phyloP scores from a whole-genome alignment of 1,140 invertebrate genomes.

The Euglossa dilemma region DNA sequence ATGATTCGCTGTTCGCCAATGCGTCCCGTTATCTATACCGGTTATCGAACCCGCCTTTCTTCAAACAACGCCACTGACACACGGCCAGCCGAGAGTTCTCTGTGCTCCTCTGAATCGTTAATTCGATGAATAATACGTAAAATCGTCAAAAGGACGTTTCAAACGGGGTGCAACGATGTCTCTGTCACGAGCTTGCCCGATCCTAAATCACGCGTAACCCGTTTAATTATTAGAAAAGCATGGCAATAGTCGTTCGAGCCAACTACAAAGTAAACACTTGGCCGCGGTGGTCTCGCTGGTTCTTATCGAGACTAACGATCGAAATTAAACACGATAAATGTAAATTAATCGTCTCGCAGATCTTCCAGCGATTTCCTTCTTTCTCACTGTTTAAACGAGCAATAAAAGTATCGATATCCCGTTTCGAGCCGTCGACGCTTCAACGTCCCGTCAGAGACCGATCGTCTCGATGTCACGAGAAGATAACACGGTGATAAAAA shows the following conservation, averaged over 20 bases:
- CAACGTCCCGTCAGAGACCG: too few relatives aligned
- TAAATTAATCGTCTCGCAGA: neutral
- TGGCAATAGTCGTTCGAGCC: neutral
- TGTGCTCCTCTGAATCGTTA: neutral
- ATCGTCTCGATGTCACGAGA: too few relatives aligned
- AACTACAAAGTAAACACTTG: neutral
- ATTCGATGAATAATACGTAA: neutral
- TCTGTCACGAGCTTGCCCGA: neutral
- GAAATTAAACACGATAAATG: neutral
- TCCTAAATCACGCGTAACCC: slow-evolving; percentile 8
- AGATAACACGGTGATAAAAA: too few relatives aligned
- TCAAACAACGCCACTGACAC: slow-evolving; percentile 13
- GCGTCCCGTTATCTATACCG: neutral
- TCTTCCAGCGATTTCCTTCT: too few relatives aligned
- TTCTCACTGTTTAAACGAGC: too few relatives aligned
- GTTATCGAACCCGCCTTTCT: slow-evolving; percentile 19
- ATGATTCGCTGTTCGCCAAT: neutral
- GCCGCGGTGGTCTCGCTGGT: neutral
- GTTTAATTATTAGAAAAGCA: slow-evolving; percentile 13
- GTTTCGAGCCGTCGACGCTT: too few relatives aligned
- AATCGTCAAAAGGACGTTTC: neutral
- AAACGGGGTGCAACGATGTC: neutral
- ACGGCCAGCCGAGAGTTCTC: too few relatives aligned
- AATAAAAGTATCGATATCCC: too few relatives aligned
- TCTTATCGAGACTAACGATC: neutral